phyloP scores from a whole-genome alignment of 2,113 vertebrate genomes.

The Cephalophus harveyi region DNA sequence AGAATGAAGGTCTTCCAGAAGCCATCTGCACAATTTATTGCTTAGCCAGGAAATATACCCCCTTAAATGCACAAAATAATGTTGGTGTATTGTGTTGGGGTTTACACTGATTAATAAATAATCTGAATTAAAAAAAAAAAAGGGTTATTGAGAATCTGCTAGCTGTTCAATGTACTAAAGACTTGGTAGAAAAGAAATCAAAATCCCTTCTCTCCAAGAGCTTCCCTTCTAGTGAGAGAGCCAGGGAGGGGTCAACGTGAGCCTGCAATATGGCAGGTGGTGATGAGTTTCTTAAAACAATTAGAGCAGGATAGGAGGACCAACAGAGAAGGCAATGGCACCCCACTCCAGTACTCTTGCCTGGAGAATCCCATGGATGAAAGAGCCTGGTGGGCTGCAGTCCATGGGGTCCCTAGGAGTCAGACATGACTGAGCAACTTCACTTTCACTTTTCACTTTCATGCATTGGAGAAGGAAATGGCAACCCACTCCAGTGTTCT shows the following conservation, averaged over 20 bases:
- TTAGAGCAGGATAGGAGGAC: neutral
- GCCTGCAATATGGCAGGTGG: neutral
- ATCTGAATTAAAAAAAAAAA: neutral
- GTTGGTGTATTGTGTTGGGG: neutral
- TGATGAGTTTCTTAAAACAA: neutral
- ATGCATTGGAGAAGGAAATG: too few relatives aligned
- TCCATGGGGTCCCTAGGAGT: too few relatives aligned
- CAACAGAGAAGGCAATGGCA: neutral
- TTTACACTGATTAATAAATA: neutral
- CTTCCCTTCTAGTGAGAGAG: neutral
- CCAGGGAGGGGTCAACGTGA: neutral
- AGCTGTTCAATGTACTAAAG: neutral
- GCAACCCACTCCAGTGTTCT: too few relatives aligned
- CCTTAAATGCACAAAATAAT: neutral
- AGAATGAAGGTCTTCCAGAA: neutral
- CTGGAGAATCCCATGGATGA: too few relatives aligned
- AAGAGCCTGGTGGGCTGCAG: too few relatives aligned
- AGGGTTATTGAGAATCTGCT: neutral
- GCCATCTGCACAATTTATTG: neutral
- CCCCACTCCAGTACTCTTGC: too few relatives aligned
- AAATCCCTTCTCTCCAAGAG: neutral
- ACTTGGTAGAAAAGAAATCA: neutral
- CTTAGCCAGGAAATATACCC: neutral
- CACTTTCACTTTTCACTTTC: too few relatives aligned
- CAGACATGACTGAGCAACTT: too few relatives aligned